Base-by-base conservation (phyloP, 2,113 vertebrate species). In the Melanocharis versteri region DNA sequence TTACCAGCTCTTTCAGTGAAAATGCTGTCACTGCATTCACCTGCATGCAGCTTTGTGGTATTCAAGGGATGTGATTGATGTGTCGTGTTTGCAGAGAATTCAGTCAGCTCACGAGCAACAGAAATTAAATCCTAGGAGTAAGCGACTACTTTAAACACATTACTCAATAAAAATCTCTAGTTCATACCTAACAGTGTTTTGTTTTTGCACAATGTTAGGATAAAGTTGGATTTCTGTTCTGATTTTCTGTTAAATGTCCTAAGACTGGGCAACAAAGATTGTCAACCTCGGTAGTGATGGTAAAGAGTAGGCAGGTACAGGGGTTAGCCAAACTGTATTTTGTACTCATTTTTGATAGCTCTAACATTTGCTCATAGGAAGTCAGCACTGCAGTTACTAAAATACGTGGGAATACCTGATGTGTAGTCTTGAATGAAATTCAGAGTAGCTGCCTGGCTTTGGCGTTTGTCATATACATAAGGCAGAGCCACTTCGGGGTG, bases 91-190 rank as follows among this genome's bases (percentile, higher is more conserved):
- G 16, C 57, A 39, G n/a, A 61, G 27, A 60, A 72, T 47, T 64
- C 7, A 7, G 30, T 40, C 72, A n/a, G 50, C 37, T 72, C 33
- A 28, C 0, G 1, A 35, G 54, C 1, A 1, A 61, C 5, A 10
- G 31, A 72, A 83, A 53, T 33, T 27, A 73, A 89, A 91, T 51
- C 60, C 73, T 18, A 65, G 21, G 30, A 77, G 26, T 51, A 24
- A 65, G 23, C 2, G 0, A 12, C 70, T 87, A 10, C 31, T 83
- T 89, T 69, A 33, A 69, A 57, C 5, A 17, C 4, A 8, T 40
- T 28, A 8, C 7, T 10, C 39, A 37, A 65, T 40, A 37, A 42
- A 65, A 20, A 40, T 15, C 18, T 18, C 28, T 53, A 19, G 21
- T 31, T 31, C 1, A 2, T 44, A 31, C 23, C 17, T 28, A 30